Evolutionary conservation across 2,113 vertebrate genomes (phyloP).

Genomic region (Marmota flaviventris): DNA sequence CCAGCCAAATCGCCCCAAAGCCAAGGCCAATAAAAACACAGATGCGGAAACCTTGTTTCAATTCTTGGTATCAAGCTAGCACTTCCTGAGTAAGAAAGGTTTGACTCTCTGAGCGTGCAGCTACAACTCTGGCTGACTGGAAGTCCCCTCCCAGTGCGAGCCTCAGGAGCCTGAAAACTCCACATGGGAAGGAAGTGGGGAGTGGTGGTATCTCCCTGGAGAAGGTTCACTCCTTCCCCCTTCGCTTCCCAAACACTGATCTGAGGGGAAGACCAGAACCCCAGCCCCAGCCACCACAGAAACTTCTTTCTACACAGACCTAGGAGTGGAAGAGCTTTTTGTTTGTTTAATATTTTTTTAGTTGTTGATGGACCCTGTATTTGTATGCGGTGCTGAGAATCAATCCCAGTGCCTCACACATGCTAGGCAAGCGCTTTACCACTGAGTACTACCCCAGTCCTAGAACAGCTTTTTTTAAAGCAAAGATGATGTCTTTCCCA

Average conservation of each 20-base stretch:
- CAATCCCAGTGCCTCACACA: too few relatives aligned
- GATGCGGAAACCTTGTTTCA: slow-evolving; percentile 51
- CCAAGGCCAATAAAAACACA: slow-evolving; percentile 68
- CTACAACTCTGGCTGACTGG: slow-evolving; percentile 18
- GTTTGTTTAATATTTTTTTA: too few relatives aligned
- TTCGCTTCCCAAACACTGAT: neutral
- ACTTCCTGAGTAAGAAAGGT: slow-evolving; percentile 64
- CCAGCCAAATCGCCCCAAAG: slow-evolving; percentile 7
- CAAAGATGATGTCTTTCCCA: neutral
- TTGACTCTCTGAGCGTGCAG: neutral
- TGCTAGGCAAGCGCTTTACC: too few relatives aligned
- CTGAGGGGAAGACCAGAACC: neutral
- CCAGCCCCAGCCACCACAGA: neutral
- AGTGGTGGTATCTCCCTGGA: neutral
- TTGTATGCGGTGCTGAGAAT: too few relatives aligned
- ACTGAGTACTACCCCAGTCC: too few relatives aligned
- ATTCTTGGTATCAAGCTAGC: slow-evolving; percentile 32
- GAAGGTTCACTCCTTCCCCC: neutral
- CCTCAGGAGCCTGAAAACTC: neutral
- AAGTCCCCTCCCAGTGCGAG: slow-evolving; percentile 61
- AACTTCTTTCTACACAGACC: neutral
- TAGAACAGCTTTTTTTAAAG: neutral
- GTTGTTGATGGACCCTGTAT: too few relatives aligned
- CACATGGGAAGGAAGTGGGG: slow-evolving; percentile 45
- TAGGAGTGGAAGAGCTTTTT: neutral